These are phyloP conservation scores for Zeus faber DNA, from an alignment of 2,113 vertebrate genomes.

Conservation along the genomic window DNA sequence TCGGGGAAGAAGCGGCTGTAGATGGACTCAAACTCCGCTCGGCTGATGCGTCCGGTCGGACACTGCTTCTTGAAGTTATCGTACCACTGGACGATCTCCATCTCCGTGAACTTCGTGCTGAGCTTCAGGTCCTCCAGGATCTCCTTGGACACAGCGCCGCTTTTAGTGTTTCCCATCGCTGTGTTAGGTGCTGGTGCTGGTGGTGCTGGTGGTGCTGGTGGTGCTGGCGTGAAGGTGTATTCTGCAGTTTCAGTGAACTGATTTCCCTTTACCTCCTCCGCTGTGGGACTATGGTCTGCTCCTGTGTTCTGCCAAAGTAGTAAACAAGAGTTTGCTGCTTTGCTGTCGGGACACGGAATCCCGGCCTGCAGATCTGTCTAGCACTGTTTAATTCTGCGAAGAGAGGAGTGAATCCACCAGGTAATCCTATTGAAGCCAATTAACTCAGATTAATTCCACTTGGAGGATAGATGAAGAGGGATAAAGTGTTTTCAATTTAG, in stretches of 20 bases:
- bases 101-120: slow-evolving; percentile 70
- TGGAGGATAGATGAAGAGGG: no score
- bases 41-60: slow-evolving; percentile 85
- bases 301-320: neutral
- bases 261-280: no score
- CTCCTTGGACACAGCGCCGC: slow-evolving; percentile 65
- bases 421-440: neutral
- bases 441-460: neutral
- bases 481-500: no score
- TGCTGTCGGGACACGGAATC: neutral
- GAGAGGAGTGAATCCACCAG: neutral
- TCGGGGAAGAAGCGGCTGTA: slow-evolving; percentile 87
- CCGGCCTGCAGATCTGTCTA: no score
- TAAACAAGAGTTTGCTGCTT: no score
- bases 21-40: slow-evolving; percentile 90
- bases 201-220: neutral
- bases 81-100: slow-evolving; percentile 69
- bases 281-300: no score
- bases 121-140: slow-evolving; percentile 72
- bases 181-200: no score
- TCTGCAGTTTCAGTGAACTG: no score
- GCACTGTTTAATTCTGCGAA: no score
- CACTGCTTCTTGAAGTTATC: slow-evolving; percentile 94
- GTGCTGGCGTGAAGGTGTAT: neutral
- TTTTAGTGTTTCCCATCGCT: slow-evolving; percentile 69